These are phyloP conservation scores for Muschampia staudingeri DNA, from an alignment of 2,888 invertebrate species.

Conservation along the genomic window DNA sequence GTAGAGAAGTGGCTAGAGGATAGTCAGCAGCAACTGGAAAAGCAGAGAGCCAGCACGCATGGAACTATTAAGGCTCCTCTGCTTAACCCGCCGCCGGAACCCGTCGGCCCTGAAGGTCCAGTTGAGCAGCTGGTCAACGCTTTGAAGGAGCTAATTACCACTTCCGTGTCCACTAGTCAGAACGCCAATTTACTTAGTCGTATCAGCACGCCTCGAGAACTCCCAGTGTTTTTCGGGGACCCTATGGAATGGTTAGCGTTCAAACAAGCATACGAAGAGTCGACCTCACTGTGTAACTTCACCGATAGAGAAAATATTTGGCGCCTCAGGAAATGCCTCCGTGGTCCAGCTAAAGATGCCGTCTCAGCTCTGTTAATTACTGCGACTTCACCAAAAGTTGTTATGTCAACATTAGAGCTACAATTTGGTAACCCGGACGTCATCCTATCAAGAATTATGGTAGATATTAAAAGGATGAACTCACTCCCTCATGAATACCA, in stretches of 20 bases:
- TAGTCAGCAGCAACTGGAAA: neutral
- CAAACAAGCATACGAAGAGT: slow-evolving; percentile 65
- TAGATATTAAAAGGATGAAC: neutral
- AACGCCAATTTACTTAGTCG: neutral
- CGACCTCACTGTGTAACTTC: slow-evolving; percentile 62
- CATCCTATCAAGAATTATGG: neutral
- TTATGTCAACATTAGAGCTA: slow-evolving; percentile 64
- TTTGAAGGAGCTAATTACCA: neutral
- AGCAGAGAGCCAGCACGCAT: neutral
- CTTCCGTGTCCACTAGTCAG: neutral
- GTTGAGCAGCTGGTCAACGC: slow-evolving; percentile 33
- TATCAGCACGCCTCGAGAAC: neutral
- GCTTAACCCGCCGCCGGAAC: slow-evolving; percentile 12
- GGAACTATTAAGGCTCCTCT: neutral
- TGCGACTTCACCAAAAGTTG: slow-evolving; percentile 54
- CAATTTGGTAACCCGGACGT: slow-evolving; percentile 66
- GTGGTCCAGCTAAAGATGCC: slow-evolving; percentile 65
- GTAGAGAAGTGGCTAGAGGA: neutral
- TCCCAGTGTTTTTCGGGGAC: slow-evolving; percentile 56
- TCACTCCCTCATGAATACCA: neutral
- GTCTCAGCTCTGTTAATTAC: slow-evolving; percentile 61
- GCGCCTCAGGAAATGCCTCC: slow-evolving; percentile 66
- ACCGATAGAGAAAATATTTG: slow-evolving; percentile 66
- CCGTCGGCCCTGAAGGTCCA: slow-evolving; percentile 27
- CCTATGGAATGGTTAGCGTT: slow-evolving; percentile 68